Percentiles rank a stretch among this genome's conserved stretches.
phyloP scores from a whole-genome alignment of 2,797 vertebrate species.

The Denticeps clupeoides region DNA sequence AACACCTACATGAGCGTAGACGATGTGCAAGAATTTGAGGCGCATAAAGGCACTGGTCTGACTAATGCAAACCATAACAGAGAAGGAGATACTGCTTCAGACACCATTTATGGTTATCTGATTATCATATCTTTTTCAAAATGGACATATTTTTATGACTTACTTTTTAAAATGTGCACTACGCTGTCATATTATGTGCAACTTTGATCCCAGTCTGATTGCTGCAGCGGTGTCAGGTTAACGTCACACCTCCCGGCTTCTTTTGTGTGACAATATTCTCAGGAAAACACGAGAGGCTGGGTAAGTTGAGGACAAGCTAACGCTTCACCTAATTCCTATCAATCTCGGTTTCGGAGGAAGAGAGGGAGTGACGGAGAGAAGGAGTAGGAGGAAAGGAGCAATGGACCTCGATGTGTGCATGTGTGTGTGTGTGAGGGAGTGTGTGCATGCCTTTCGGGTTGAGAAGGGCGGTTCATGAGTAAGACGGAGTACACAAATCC shows the following conservation, averaged over 20 bases:
- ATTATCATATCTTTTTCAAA: no score
- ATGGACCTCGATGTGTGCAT: slow-evolving; percentile 10
- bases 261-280: neutral
- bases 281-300: slow-evolving; percentile 1
- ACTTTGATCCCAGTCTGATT: no score
- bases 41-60: slow-evolving; percentile 4
- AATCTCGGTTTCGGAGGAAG: slow-evolving; percentile 5
- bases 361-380: neutral
- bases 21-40: slow-evolving; percentile 12
- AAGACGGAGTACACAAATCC: slow-evolving; percentile 61
- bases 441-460: slow-evolving; percentile 43
- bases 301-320: slow-evolving; percentile 5
- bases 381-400: slow-evolving; percentile 6
- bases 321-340: neutral
- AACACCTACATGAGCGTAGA: slow-evolving; percentile 45
- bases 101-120: no score
- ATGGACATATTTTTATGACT: no score
- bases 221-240: neutral
- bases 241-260: neutral
- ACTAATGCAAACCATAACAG: no score
- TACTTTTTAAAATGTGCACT: no score
- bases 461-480: slow-evolving; percentile 48
- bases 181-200: no score
- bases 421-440: slow-evolving; percentile 15
- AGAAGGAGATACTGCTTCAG: no score